Base-by-base conservation (phyloP, 2,113 vertebrate species). In the Steatornis caripensis region DNA sequence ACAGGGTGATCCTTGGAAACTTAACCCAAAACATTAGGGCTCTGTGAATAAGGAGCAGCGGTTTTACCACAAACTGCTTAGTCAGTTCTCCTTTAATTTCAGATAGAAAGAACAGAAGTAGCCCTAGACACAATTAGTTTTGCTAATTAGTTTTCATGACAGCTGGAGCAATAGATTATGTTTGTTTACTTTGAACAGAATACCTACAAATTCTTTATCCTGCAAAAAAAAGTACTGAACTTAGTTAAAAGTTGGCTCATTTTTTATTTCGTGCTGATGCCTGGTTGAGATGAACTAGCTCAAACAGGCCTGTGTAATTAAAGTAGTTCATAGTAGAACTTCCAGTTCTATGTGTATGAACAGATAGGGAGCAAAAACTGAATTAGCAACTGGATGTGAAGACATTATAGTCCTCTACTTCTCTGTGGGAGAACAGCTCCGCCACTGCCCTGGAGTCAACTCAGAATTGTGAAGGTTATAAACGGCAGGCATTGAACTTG, bases 241-340 rank as follows among this genome's bases (percentile, higher is more conserved):
- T 55, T 29, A n/a, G 51, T 69, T 5, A 3, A 60, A 68, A 80
- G 48, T 9, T 65, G 88, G 66, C 75, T 81, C 62, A 12, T 21
- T 41, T 53, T 13, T 48, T 1, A 76, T 65, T 88, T 74, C 45
- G 54, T 11, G 88, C 79, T 86, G 79, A 17, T 48, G 76, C 65
- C 70, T 80, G 66, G 72, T 11, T 54, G 75, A 57, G 71, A 32
- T 16, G 83, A 80, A 36, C 21, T 20, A 34, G 48, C 93, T 70
- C 68, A 15, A 92, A 76, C 95, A 77, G 82, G 66, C 21, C 78
- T 71, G 46, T 46, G 78, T 37, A 92, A 96, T 87, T 84, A 81
- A 60, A 64, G 65, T 5, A 26, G 76, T 7, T 91, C 26, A 10
- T 1, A 90, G 93, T 0, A 78, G 80, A 92, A 66, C 60, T 94